Base-by-base conservation (phyloP, 1,140 invertebrate species). In the Meloidogyne exigua region DNA sequence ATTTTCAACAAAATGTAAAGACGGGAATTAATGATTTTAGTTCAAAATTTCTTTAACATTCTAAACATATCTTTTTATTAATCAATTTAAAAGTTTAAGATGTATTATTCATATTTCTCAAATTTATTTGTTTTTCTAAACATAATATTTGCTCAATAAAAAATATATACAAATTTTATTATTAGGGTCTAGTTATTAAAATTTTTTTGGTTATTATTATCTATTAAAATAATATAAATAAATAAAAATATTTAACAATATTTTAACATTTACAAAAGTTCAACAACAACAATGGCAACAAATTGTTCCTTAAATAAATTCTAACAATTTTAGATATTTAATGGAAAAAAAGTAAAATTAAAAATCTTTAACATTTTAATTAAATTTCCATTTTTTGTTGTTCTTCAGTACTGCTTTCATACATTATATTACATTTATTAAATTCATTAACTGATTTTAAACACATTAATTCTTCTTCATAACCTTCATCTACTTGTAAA, bases 381-480 rank as follows among this genome's bases (percentile, higher is more conserved):
- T 28, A 67, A 67, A 28, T 18, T 67, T 67, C 26, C 26, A 32
- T 67, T 26, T 67, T 7, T 67, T 67, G 66, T 32, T 28, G 26
- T 25, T 67, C 66, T 67, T 67, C 36, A 32, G 0, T 25, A 26
- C 7, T 32, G 21, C 36, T 18, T 67, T 67, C 36, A 32, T n/a
- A 67, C 9, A 67, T 39, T 67, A 32, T 67, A 32, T 67, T 67
- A 67, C 1, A n/a, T n/a, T 57, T 57, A 57, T 57, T 57, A 57
- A 57, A 57, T 57, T 57, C 18, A 57, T 57, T 57, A 68, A 32
- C 66, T n/a, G 66, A 36, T 42, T 68, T 13, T 68, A 32, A 32
- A 42, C 66, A 68, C 71, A 73, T 73, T 23, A 73, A 36, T 73
- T 73, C 71, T 36, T 73, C 71, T 36, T 73, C 71, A 32, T 73